Evolutionary conservation across 2,113 vertebrate genomes (phyloP).

Genomic region (Psammodynastes pulverulentus): DNA sequence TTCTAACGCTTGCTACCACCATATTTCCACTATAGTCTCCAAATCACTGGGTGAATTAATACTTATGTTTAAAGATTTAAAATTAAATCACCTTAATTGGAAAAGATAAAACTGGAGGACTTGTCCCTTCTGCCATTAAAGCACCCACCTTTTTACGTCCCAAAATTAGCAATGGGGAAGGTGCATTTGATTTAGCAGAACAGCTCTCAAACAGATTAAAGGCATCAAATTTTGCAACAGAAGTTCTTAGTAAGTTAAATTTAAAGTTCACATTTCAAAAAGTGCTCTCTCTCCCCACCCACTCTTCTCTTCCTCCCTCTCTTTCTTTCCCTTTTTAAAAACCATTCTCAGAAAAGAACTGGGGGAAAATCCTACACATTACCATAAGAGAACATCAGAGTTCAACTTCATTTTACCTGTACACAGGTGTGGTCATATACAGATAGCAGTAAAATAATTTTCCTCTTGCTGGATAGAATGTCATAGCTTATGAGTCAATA

Average conservation of each 20-base stretch:
- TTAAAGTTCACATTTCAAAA: conserved; percentile 5
- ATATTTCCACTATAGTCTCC: not conserved
- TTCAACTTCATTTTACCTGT: not conserved
- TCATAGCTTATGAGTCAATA: conserved; percentile 35
- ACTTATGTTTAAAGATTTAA: not conserved
- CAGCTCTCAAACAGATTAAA: not conserved
- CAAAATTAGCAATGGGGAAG: not conserved
- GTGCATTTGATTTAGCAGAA: not conserved
- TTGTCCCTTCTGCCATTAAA: not conserved
- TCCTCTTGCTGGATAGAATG: conserved; percentile 23
- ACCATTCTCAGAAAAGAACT: not conserved
- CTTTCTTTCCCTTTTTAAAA: not conserved
- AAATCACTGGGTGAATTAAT: not conserved
- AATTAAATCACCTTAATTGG: not conserved
- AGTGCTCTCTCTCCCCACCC: not conserved
- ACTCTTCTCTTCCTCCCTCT: not conserved
- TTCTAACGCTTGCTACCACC: too few relatives aligned
- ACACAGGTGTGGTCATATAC: not conserved
- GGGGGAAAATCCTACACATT: conserved; percentile 6
- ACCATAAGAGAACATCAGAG: fast-evolving
- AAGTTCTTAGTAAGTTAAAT: not conserved
- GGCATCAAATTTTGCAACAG: not conserved
- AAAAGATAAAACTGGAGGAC: not conserved
- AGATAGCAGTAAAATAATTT: not conserved
- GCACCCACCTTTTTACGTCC: not conserved